A percentile compares a stretch with the other conserved stretches of the same genome.
Evolutionary conservation across 2,888 invertebrate genomes (phyloP).

Genomic region (Buathra laborator): DNA sequence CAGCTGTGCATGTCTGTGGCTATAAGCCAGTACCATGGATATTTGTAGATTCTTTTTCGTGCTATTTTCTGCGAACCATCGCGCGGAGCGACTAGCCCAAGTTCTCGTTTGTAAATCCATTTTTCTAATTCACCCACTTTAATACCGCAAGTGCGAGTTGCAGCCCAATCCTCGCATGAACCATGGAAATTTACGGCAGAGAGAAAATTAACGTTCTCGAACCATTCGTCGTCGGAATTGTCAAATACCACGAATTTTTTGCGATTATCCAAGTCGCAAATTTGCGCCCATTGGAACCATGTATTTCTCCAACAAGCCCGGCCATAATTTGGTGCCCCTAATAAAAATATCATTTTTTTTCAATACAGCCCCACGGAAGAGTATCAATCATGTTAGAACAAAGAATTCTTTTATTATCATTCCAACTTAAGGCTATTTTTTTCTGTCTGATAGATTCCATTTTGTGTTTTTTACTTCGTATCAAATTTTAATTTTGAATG

Average conservation of each 20-base stretch:
- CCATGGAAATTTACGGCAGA: not conserved
- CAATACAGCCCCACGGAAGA: conserved; percentile 25
- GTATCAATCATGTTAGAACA: conserved; percentile 28
- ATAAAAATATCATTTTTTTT: not conserved
- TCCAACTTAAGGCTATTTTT: conserved; percentile 57
- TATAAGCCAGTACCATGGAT: no score
- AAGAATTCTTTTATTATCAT: conserved; percentile 47
- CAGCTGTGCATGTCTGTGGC: no score
- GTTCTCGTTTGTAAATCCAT: no score
- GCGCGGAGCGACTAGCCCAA: no score
- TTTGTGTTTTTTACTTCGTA: conserved; percentile 53
- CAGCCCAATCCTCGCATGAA: not conserved
- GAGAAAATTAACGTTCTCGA: not conserved
- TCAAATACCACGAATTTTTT: conserved; percentile 2
- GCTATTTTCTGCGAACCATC: no score
- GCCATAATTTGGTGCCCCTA: not conserved
- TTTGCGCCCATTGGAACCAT: not conserved
- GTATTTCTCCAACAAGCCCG: not conserved
- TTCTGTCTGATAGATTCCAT: conserved; percentile 40
- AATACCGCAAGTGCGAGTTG: no score
- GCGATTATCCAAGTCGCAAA: not conserved
- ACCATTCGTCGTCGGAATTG: not conserved
- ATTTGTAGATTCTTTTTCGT: no score
- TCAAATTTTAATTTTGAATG: conserved; percentile 59
- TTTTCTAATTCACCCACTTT: no score